Base-by-base conservation (phyloP, 2,888 invertebrate genomes). In the Athalia circularis region DNA sequence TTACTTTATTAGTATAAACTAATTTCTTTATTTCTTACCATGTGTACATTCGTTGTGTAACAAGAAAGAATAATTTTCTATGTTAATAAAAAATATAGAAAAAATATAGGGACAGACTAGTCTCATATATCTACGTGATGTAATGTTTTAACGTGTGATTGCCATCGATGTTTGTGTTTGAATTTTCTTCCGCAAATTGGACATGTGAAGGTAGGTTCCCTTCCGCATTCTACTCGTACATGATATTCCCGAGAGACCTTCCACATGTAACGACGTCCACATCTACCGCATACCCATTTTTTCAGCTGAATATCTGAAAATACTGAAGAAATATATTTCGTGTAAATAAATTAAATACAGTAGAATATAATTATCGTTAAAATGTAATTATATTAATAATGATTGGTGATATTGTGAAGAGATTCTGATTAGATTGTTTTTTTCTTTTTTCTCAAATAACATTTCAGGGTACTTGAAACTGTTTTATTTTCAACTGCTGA, bases 201-300 rank as follows among this genome's bases (percentile, higher is more conserved):
- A 77, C 90, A 90, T 68, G 85, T 83, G 79, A 87, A 90, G 1
- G 85, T 85, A 47, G 87, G 87, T 64, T 85, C 87, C 80, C 88
- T 88, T 57, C 90, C 89, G 80, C 90, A 90, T 74, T 89, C 88
- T 57, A 87, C 81, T 0, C 87, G 84, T 15, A 87, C 84, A 65
- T 89, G 89, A 77, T 88, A 87, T 80, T 84, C 84, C 77, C 89
- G 79, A 11, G 89, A 88, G 65, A 87, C 87, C 62, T 86, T 83
- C 82, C 87, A 85, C 48, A 83, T 83, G 84, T 90, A 91, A 9
- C 82, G 83, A 64, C 88, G 85, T 61, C 87, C 87, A 62, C 90
- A 89, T 72, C 85, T 84, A 13, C 67, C 79, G 72, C 88, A 88
- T 54, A 80, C 65, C 87, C 88, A 88, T 43, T 68, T 74, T 65